Evolutionary conservation across 2,888 invertebrate genomes (phyloP).

Genomic region (Drosophila incognita): DNA sequence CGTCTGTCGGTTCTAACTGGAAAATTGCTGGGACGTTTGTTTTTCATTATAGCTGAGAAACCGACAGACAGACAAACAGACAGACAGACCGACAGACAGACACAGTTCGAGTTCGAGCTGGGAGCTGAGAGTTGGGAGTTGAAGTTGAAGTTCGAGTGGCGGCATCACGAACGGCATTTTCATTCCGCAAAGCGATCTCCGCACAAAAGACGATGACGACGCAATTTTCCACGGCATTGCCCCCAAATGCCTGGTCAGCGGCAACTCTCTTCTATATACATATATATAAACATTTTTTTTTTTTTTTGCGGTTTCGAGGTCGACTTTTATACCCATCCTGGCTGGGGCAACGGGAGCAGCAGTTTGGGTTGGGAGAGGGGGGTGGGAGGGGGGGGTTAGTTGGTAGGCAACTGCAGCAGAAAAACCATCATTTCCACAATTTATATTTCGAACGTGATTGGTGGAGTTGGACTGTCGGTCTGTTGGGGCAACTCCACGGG

Average conservation of each 20-base stretch:
- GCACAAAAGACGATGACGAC: conserved; percentile 34
- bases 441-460: conserved; percentile 85
- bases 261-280: conserved; percentile 14
- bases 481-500: not conserved
- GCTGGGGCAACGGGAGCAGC: conserved; percentile 26
- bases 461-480: conserved; percentile 52
- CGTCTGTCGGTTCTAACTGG: conserved; percentile 68
- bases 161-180: conserved; percentile 76
- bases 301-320: conserved; percentile 76
- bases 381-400: not conserved
- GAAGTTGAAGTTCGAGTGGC: conserved; percentile 55
- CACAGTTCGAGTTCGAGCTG: conserved; percentile 3
- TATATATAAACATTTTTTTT: not conserved
- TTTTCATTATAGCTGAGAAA: conserved; percentile 66
- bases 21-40: conserved; percentile 77
- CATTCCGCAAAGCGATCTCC: conserved; percentile 75
- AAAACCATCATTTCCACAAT: conserved; percentile 85
- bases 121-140: conserved; percentile 12
- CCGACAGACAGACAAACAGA: not conserved
- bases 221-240: conserved; percentile 73
- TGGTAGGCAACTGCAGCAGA: conserved; percentile 35
- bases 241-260: conserved; percentile 57
- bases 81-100: not conserved
- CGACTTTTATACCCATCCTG: conserved; percentile 37
- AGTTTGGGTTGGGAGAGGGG: not conserved